phyloP scores from a whole-genome alignment of 2,113 vertebrate genomes.

The Pogona vitticeps region DNA sequence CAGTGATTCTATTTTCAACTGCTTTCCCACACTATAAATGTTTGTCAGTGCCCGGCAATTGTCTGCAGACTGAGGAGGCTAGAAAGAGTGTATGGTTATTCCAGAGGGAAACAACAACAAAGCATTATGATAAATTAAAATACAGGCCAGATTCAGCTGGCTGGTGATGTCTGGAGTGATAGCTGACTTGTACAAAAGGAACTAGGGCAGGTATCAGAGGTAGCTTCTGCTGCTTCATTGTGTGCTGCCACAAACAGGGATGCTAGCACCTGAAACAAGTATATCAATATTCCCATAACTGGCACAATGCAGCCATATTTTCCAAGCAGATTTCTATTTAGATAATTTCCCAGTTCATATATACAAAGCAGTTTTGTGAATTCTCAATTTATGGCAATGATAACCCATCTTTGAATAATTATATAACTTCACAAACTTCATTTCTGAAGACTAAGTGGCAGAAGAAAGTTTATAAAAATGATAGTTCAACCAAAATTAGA shows the following conservation, averaged over 20 bases:
- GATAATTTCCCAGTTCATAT: neutral
- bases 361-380: slow-evolving; percentile 14
- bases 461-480: slow-evolving; percentile 23
- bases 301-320: neutral
- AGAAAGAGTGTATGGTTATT: neutral
- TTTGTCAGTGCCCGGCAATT: too few species aligned
- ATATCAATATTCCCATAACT: neutral
- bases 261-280: neutral
- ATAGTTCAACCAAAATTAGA: slow-evolving; percentile 3
- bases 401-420: neutral
- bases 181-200: neutral
- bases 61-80: too few species aligned
- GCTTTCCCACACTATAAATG: too few species aligned
- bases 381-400: neutral
- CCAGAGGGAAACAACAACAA: neutral
- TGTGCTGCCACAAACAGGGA: neutral
- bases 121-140: neutral
- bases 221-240: neutral
- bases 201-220: neutral
- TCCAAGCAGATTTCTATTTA: neutral
- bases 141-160: neutral
- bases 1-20: too few species aligned
- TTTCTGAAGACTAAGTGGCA: slow-evolving; percentile 15
- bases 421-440: neutral
- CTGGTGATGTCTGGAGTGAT: neutral